phyloP scores from a whole-genome alignment of 2,888 invertebrate genomes.

The Sicus ferrugineus region DNA sequence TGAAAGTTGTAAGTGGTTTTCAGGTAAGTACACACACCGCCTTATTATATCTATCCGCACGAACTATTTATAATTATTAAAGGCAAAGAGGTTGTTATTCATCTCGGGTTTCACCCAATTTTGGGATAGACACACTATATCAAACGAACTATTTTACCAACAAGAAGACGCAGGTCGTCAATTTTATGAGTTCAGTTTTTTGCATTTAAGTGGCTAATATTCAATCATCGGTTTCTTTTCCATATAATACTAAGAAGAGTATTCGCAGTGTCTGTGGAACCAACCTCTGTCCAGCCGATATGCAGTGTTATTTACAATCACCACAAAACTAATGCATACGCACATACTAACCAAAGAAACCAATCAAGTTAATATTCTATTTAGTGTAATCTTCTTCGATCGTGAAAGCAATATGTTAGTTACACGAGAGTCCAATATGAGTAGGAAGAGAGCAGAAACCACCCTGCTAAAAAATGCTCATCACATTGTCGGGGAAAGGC shows the following conservation, averaged over 20 bases:
- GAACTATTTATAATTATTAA: conserved; percentile 3
- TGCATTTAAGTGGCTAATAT: background rate
- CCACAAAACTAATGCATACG: background rate
- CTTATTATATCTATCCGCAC: conserved; percentile 12
- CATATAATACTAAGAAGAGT: background rate
- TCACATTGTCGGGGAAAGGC: too few relatives aligned
- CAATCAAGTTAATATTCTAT: too few relatives aligned
- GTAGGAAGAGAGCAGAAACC: too few relatives aligned
- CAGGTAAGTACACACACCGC: background rate
- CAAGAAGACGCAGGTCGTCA: conserved; percentile 11
- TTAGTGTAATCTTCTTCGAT: too few relatives aligned
- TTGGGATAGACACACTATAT: conserved; percentile 21
- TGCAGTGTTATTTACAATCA: background rate
- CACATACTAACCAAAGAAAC: too few relatives aligned
- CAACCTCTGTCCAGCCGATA: background rate
- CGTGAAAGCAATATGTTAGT: too few relatives aligned
- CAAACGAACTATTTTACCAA: background rate
- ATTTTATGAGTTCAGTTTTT: conserved; percentile 19
- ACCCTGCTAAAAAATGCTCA: too few relatives aligned
- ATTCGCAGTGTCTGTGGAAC: background rate
- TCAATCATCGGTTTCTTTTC: background rate
- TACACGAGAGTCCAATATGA: too few relatives aligned
- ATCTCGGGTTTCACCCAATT: conserved; percentile 26
- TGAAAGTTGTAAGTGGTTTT: background rate
- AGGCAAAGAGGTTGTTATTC: background rate